These are phyloP conservation scores for Oedothorax gibbosus DNA, from an alignment of 1,140 invertebrate species.

Conservation along the genomic window DNA sequence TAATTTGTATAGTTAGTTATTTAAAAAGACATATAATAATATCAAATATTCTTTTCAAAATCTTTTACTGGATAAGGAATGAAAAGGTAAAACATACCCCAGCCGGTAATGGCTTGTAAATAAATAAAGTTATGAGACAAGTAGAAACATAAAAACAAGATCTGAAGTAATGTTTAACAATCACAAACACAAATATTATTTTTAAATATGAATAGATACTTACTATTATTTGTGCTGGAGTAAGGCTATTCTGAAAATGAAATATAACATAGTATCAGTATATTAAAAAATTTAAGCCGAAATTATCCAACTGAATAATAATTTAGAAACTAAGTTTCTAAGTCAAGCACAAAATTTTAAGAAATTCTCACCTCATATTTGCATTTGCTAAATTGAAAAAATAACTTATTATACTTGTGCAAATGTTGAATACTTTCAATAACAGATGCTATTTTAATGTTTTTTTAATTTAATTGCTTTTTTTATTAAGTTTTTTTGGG, in stretches of 20 bases:
- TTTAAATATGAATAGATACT: conserved; percentile 13
- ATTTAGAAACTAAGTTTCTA: not conserved
- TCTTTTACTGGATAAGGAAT: not conserved
- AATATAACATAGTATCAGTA: conserved; percentile 10
- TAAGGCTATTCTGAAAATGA: conserved; percentile 40
- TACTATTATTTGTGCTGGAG: conserved; percentile 58
- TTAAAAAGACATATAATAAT: no score
- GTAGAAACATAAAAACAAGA: not conserved
- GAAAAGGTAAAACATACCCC: conserved; percentile 45
- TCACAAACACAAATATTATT: not conserved
- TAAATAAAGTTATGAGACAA: not conserved
- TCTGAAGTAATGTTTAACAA: not conserved
- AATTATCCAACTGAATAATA: not conserved
- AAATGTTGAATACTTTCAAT: not conserved
- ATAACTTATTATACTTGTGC: conserved; percentile 6
- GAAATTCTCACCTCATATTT: conserved; percentile 20
- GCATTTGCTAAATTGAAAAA: conserved; percentile 34
- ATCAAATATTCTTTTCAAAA: no score
- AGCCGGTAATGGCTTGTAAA: conserved; percentile 46
- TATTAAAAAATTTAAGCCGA: not conserved
- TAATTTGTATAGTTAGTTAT: no score
- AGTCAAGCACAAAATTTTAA: conserved; percentile 15
- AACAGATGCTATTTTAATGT: no score
- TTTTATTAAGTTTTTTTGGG: not conserved
- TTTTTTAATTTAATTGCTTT: no score